Conservation (phyloP, 2,888 invertebrate species). For the Rhyacophila evoluta region DNA sequence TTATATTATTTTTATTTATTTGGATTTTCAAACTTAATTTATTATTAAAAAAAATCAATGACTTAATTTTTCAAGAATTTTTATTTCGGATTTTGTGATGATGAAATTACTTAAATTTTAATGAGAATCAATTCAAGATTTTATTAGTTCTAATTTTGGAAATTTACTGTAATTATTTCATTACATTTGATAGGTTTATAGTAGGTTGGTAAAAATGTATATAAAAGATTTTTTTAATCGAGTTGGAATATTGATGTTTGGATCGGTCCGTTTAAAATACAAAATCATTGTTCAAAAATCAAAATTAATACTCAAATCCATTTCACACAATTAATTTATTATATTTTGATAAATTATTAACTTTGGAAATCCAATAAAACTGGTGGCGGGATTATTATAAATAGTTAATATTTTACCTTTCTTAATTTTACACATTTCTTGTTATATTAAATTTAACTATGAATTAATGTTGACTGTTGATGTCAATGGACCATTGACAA, state of each 20-base stretch:
- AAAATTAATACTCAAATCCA: no score
- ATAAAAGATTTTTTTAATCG: no score
- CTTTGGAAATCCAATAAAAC: slow-evolving; percentile 45
- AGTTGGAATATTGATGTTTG: no score
- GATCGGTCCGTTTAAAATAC: no score
- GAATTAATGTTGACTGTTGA: slow-evolving; percentile 4
- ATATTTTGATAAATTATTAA: slow-evolving; percentile 56
- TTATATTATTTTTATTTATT: slow-evolving; percentile 15
- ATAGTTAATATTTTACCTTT: slow-evolving; percentile 11
- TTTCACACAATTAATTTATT: no score
- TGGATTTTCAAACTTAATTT: slow-evolving; percentile 51
- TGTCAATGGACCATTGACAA: slow-evolving; percentile 22
- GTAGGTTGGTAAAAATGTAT: no score
- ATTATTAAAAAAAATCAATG: slow-evolving; percentile 55
- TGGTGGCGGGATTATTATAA: slow-evolving; percentile 39
- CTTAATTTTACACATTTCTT: slow-evolving; percentile 30
- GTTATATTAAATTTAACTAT: slow-evolving; percentile 3
- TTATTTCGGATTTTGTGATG: slow-evolving; percentile 55
- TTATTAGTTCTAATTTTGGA: no score
- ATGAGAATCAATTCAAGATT: no score
- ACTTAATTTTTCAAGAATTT: slow-evolving; percentile 8
- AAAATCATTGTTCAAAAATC: no score
- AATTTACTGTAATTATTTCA: no score
- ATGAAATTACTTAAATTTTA: slow-evolving; percentile 62
- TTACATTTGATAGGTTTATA: no score